Evolutionary conservation across 2,797 vertebrate species (phyloP).

Genomic region (Craterocephalus amniculus): DNA sequence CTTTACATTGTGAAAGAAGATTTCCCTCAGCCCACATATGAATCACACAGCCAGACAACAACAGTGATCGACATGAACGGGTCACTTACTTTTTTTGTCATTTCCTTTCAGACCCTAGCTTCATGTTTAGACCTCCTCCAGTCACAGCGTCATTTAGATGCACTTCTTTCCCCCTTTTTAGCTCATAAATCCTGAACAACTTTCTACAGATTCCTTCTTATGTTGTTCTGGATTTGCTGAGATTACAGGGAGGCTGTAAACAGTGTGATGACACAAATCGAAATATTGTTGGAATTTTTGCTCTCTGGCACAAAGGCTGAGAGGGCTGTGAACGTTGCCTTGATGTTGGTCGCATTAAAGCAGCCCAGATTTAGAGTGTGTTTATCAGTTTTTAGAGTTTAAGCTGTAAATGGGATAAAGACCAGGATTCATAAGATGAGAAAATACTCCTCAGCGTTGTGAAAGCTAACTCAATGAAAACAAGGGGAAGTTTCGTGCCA

Average conservation of each 20-base stretch:
- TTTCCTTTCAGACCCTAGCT: slow-evolving; percentile 13
- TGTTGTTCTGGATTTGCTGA: slow-evolving; percentile 19
- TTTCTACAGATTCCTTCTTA: slow-evolving; percentile 7
- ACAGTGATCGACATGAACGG: slow-evolving; percentile 27
- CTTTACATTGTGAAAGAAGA: slow-evolving; percentile 17
- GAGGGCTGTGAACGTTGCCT: slow-evolving; percentile 5
- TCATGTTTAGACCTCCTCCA: slow-evolving; percentile 25
- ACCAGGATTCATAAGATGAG: not conserved
- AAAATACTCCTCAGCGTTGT: not conserved
- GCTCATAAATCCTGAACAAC: slow-evolving; percentile 6
- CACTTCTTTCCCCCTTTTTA: slow-evolving; percentile 28
- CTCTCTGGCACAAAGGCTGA: slow-evolving; percentile 2
- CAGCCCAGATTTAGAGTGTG: not conserved
- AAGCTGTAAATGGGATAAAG: not conserved
- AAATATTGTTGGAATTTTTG: slow-evolving; percentile 10
- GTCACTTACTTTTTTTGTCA: slow-evolving; percentile 13
- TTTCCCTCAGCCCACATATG: slow-evolving; percentile 28
- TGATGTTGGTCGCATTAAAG: not conserved
- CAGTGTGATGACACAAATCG: slow-evolving; percentile 11
- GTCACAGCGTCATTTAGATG: slow-evolving; percentile 30
- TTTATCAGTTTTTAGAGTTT: not conserved
- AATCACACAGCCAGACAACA: slow-evolving; percentile 42
- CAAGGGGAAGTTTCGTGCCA: too few species aligned
- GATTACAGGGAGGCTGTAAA: slow-evolving; percentile 3
- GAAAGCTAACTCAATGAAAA: slow-evolving; percentile 3